Evolutionary conservation across 2,113 vertebrate genomes (phyloP).

Genomic region (Cyprinodon brontotheroides): DNA sequence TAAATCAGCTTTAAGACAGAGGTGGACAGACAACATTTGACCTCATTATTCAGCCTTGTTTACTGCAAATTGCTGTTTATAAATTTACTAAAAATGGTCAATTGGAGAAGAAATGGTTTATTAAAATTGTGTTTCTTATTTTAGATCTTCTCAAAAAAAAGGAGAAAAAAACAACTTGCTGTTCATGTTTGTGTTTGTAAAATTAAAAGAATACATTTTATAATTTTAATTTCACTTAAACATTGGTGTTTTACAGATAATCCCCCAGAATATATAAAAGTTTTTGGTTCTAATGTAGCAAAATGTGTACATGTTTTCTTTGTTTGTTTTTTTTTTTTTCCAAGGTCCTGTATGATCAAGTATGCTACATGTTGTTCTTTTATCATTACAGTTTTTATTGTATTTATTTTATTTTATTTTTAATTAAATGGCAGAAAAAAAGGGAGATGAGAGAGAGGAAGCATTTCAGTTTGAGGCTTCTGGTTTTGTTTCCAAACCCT

Average conservation of each 20-base stretch:
- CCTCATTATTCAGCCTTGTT: too few species aligned
- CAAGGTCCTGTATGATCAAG: neutral
- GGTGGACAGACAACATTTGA: too few species aligned
- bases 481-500: conserved; percentile 70
- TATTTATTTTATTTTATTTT: conserved; percentile 11
- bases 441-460: conserved; percentile 27
- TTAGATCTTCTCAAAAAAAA: too few species aligned
- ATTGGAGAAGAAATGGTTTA: conserved; percentile 17
- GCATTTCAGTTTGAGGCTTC: conserved; percentile 62
- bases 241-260: neutral
- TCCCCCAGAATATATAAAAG: neutral
- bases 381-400: conserved; percentile 27
- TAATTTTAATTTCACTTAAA: neutral
- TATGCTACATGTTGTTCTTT: neutral
- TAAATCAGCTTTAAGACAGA: too few species aligned
- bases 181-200: neutral
- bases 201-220: neutral
- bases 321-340: neutral
- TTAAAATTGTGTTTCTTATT: too few species aligned
- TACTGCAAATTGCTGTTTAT: too few species aligned
- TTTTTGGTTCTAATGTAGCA: neutral
- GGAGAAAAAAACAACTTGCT: too few species aligned
- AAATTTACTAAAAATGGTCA: too few species aligned
- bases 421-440: conserved; percentile 28
- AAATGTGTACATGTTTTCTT: neutral